Evolutionary conservation across 2,888 invertebrate genomes (phyloP), one percentile per base, ranked within the genome.

Genomic region (Scaptomyza flava): DNA sequence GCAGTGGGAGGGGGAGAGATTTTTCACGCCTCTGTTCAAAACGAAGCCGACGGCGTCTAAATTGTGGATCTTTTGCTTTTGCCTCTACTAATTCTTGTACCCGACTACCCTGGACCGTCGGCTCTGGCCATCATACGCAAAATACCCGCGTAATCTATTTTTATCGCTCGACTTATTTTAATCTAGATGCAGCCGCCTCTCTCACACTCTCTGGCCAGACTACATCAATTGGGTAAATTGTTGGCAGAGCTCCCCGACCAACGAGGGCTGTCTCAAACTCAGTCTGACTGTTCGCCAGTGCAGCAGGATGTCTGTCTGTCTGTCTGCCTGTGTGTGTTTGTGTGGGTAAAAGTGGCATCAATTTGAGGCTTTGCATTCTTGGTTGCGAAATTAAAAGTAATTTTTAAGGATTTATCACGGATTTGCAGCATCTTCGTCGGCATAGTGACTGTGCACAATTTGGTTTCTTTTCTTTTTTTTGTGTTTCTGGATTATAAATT

Each of bases 101-200:
- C 9, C n/a, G n/a, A 17, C 41, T 52, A 36, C 68, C 67, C 52
- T 20, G 47, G 17, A 6, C 27, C 27, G 31, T 52, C 50, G 14
- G 51, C 51, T 51, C 65, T 53, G 63, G 62, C 62, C 78, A 71
- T 67, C 78, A 69, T 72, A 76, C 68, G 73, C 76, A 77, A 81
- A 81, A 81, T 81, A 81, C 81, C 77, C 80, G 80, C 79, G 77
- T 81, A 81, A 81, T 81, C 81, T 79, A 81, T 81, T 81, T 81
- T 81, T 79, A 81, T 81, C 81, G 81, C 81, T 81, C 79, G 81
- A 81, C 81, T 81, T 81, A 81, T 79, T 81, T 81, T 81, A 81
- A 81, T 81, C 79, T 81, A 79, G 72, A 76, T 60, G 59, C 75
- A 63, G 69, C 67, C 66, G 63, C 38, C 58, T 38, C 38, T 7